Evolutionary conservation across 1,140 invertebrate species (phyloP).

Genomic region (Magallana ariakensis): DNA sequence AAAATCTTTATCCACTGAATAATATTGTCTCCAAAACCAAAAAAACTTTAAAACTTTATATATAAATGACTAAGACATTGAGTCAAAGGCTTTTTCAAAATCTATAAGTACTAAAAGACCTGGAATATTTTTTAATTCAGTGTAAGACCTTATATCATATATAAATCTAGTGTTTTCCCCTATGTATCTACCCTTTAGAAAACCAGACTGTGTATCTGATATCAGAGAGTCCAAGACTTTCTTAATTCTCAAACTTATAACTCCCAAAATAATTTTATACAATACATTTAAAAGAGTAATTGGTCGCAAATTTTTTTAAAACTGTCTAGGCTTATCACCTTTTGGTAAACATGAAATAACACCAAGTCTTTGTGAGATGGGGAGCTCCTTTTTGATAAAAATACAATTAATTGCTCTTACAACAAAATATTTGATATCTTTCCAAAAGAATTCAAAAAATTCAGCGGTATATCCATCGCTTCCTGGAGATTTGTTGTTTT

Average conservation of each 20-base stretch:
- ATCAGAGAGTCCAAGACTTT: background rate
- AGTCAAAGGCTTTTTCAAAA: constrained; percentile 39
- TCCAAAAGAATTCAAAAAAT: constrained; percentile 1
- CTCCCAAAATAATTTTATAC: background rate
- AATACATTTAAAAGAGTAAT: no score
- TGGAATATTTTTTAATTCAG: constrained; percentile 20
- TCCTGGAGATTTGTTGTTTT: constrained; percentile 13
- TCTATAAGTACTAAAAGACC: constrained; percentile 19
- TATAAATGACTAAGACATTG: constrained; percentile 14
- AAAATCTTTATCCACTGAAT: constrained; percentile 27
- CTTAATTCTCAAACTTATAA: constrained; percentile 27
- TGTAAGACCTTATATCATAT: constrained; percentile 22
- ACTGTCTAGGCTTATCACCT: no score
- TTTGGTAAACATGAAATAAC: constrained; percentile 42
- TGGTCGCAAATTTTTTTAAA: no score
- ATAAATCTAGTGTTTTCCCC: background rate
- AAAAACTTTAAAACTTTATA: constrained; percentile 33
- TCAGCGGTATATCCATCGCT: background rate
- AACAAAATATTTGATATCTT: background rate
- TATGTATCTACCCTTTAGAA: constrained; percentile 38
- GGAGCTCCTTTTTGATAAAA: background rate
- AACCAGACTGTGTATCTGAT: constrained; percentile 37
- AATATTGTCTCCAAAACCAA: constrained; percentile 35
- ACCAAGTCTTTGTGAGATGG: background rate
- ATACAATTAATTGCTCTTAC: constrained; percentile 22